Base-by-base conservation (phyloP, 2,888 invertebrate genomes). In the Drosophila quinaria region DNA sequence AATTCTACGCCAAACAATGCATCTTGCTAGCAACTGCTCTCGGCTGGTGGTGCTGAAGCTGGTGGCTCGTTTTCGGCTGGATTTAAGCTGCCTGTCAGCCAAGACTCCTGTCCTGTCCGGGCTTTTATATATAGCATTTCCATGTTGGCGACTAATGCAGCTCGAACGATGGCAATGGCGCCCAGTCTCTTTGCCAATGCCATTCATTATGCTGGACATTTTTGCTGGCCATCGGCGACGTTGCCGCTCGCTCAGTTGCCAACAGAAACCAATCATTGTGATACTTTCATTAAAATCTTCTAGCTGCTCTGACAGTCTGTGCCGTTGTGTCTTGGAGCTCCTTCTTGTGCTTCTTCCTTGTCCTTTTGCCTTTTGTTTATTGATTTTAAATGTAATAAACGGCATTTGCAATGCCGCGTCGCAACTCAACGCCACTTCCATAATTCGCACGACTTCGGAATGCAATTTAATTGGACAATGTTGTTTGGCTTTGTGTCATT, bases 1-100 rank as follows among this genome's bases (percentile, higher is more conserved):
- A 86, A 86, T 86, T 86, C 90, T 90, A 86, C 87, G 89, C 86
- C 90, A 86, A 86, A 86, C 86, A 86, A 90, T 86, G 86, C 86
- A 90, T 86, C 86, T 90, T 90, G 67, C 80, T 70, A 41, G 67
- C 52, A 35, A 41, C 46, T 33, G 33, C 31, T 29, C 17, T 37
- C 17, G 31, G 39, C 47, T 62, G 44, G 52, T 39, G 29, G 39
- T 39, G 17, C 13, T n/a, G 42, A 1, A 46, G 46, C n/a, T 41
- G 35, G 17, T 52, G 44, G 15, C 70, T 70, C 67, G 72, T 77
- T 85, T 87, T 88, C 80, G 83, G 81, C 87, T 87, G 87, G 87
- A 87, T 87, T 86, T 90, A 90, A 90, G 89, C 89, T 86, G 86
- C 87, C 89, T 86, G 86, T 88, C 90, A 86, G 74, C 70, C 75